Percentiles rank a stretch among this genome's conserved stretches.
Evolutionary conservation across 2,113 vertebrate genomes (phyloP).

Genomic region (Nibea coibor): DNA sequence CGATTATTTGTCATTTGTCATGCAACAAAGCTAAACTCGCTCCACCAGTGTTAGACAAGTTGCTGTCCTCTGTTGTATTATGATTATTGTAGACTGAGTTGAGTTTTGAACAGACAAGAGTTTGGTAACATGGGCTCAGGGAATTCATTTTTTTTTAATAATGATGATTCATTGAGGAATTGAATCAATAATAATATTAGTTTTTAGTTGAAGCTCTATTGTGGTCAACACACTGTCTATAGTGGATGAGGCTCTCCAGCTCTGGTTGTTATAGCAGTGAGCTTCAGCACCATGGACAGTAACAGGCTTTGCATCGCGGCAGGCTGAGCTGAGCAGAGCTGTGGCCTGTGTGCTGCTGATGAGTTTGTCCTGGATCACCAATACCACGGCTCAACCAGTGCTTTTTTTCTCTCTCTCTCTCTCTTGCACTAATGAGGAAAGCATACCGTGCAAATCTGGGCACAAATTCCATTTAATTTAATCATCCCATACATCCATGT

Average conservation of each 20-base stretch:
- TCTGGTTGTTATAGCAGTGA: background rate
- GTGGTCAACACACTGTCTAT: background rate
- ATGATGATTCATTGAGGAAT: background rate
- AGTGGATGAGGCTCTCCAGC: background rate
- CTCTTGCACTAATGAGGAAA: slow-evolving; percentile 29
- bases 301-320: slow-evolving; percentile 39
- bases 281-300: slow-evolving; percentile 81
- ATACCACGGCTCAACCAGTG: slow-evolving; percentile 35
- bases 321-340: slow-evolving; percentile 41
- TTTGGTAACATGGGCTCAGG: background rate
- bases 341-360: slow-evolving; percentile 66
- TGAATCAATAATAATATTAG: background rate
- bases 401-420: slow-evolving; percentile 8
- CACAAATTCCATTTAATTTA: slow-evolving; percentile 56
- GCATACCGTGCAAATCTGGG: slow-evolving; percentile 44
- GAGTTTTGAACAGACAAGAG: background rate
- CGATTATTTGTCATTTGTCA: background rate
- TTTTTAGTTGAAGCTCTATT: background rate
- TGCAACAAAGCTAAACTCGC: background rate
- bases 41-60: background rate
- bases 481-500: slow-evolving; percentile 50
- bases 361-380: slow-evolving; percentile 49
- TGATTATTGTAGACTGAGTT: background rate
- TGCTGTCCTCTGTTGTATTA: background rate
- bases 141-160: background rate